These are phyloP conservation scores for Eurytoma californica DNA, from an alignment of 2,888 invertebrate genomes.

Conservation along the genomic window DNA sequence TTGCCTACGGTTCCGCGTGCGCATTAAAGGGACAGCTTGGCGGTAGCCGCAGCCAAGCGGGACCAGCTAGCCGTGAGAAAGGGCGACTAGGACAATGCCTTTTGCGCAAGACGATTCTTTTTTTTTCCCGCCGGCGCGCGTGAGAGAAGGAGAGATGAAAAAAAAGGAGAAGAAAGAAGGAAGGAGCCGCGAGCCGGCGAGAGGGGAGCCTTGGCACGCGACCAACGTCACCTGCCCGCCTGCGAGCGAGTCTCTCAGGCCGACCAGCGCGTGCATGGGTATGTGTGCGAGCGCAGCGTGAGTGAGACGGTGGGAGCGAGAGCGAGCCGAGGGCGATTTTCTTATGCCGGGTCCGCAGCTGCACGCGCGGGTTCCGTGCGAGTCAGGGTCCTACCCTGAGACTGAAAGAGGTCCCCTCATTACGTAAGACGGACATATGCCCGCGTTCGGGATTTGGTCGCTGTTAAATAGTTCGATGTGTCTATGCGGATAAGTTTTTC, in stretches of 20 bases:
- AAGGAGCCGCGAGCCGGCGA: slow-evolving; percentile 49
- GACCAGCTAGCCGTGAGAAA: slow-evolving; percentile 52
- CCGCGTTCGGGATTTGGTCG: slow-evolving; percentile 65
- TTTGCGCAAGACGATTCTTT: slow-evolving; percentile 70
- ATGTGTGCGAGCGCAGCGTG: neutral
- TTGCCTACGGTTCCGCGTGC: slow-evolving; percentile 54
- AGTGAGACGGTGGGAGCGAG: slow-evolving; percentile 49
- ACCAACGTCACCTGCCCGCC: slow-evolving; percentile 73
- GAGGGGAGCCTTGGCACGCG: slow-evolving; percentile 72
- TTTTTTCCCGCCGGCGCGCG: slow-evolving; percentile 60
- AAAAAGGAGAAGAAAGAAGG: slow-evolving; percentile 9
- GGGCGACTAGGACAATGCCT: slow-evolving; percentile 61
- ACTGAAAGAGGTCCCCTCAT: slow-evolving; percentile 65
- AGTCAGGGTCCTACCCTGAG: slow-evolving; percentile 57
- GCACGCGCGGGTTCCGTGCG: slow-evolving; percentile 58
- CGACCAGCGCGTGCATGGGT: neutral
- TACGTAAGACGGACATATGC: slow-evolving; percentile 66
- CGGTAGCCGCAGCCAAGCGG: slow-evolving; percentile 61
- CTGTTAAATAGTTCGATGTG: slow-evolving; percentile 44
- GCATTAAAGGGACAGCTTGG: slow-evolving; percentile 68
- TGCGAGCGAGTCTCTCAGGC: slow-evolving; percentile 42
- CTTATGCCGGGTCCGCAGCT: slow-evolving; percentile 64
- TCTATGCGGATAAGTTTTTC: neutral
- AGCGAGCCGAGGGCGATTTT: slow-evolving; percentile 63
- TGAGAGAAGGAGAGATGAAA: slow-evolving; percentile 1